Percentiles rank a stretch among this genome's conserved stretches.
Evolutionary conservation across 1,140 invertebrate species (phyloP).

Genomic region (Limonius californicus): DNA sequence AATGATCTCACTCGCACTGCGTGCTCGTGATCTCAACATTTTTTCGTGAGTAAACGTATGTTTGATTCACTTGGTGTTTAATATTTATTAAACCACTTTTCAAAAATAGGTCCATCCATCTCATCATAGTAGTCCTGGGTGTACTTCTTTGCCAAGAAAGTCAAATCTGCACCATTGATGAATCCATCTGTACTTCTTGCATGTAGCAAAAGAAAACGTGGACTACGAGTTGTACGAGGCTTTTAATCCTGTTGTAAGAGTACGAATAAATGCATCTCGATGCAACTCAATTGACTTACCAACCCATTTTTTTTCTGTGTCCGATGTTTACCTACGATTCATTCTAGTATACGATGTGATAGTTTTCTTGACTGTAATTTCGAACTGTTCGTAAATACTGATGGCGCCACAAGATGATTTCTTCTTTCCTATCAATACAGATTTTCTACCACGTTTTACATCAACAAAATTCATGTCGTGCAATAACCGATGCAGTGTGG

Average conservation of each 20-base stretch:
- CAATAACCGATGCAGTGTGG: neutral
- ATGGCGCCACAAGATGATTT: neutral
- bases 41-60: too few species aligned
- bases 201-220: neutral
- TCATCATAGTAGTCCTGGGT: neutral
- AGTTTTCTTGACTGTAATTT: neutral
- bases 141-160: neutral
- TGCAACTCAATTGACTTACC: neutral
- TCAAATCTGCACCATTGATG: neutral
- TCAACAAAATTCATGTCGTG: neutral
- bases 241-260: neutral
- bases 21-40: too few species aligned
- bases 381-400: neutral
- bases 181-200: neutral
- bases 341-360: neutral
- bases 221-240: neutral
- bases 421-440: neutral
- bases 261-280: neutral
- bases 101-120: conserved; percentile 2
- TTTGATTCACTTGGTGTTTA: too few species aligned
- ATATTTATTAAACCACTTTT: too few species aligned
- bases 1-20: too few species aligned
- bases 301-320: neutral
- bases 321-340: conserved; percentile 1
- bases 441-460: neutral